phyloP scores from a whole-genome alignment of 1,140 invertebrate species.

The Pachypeltis micranthus region DNA sequence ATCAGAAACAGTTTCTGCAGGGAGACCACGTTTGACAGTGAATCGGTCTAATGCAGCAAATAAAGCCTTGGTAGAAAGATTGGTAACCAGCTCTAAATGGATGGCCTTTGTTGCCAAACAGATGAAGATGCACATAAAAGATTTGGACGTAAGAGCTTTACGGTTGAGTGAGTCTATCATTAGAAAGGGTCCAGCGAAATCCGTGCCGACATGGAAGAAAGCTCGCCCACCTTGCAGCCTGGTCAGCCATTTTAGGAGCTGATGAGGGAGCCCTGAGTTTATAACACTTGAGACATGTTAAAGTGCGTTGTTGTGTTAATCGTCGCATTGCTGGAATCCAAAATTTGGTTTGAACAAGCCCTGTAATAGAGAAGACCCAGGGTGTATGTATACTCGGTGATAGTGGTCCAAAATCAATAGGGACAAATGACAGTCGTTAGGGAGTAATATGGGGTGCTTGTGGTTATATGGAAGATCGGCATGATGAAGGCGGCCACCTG shows the following conservation, averaged over 20 bases:
- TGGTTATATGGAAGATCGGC: constrained; percentile 6
- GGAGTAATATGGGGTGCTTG: constrained; percentile 23
- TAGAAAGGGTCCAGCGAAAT: constrained; percentile 35
- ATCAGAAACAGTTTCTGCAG: constrained; percentile 31
- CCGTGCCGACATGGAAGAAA: constrained; percentile 30
- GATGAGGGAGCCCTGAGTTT: constrained; percentile 14
- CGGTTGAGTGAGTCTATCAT: constrained; percentile 28
- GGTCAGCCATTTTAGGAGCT: constrained; percentile 29
- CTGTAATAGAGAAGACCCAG: constrained; percentile 25
- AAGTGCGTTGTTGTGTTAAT: constrained; percentile 22
- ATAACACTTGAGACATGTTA: constrained; percentile 30
- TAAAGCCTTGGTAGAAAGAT: constrained; percentile 34
- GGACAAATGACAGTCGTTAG: constrained; percentile 28
- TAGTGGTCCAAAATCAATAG: constrained; percentile 29
- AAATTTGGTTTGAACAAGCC: constrained; percentile 27
- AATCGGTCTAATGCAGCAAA: constrained; percentile 34
- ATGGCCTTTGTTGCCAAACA: constrained; percentile 35
- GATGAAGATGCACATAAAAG: constrained; percentile 36
- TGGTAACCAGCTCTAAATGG: constrained; percentile 35
- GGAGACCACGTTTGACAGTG: constrained; percentile 31
- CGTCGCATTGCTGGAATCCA: constrained; percentile 28
- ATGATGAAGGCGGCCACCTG: constrained; percentile 22
- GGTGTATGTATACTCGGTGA: constrained; percentile 30
- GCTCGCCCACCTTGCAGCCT: constrained; percentile 28
- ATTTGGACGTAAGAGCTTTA: constrained; percentile 29